Conservation (phyloP, 1,140 invertebrate species). For the Teleopsis dalmanni region DNA sequence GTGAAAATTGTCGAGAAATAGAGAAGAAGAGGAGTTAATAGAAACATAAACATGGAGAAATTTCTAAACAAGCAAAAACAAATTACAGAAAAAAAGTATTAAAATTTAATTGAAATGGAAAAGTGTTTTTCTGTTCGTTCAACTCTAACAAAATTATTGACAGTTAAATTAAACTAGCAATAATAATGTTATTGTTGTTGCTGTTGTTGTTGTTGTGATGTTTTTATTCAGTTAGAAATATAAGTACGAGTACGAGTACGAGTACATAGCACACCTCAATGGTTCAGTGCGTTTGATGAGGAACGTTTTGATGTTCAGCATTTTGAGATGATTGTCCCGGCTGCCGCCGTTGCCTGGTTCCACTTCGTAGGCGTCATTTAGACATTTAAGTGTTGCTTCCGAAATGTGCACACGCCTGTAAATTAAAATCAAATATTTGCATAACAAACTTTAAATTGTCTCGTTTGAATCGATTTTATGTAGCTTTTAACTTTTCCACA, state of each 20-base stretch:
- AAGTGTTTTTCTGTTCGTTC: no score
- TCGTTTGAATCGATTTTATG: no score
- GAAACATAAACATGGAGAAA: not conserved
- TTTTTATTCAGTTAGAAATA: no score
- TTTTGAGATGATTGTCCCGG: conserved; percentile 76
- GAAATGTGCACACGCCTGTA: conserved; percentile 86
- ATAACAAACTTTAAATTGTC: no score
- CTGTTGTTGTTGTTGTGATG: no score
- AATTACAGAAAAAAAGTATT: not conserved
- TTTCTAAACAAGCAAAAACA: conserved; percentile 1
- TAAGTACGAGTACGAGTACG: no score
- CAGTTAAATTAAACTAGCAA: no score
- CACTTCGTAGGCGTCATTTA: conserved; percentile 84
- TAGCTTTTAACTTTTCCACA: no score
- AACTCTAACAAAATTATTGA: no score
- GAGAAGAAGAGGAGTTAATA: not conserved
- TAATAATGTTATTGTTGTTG: no score
- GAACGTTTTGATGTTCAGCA: conserved; percentile 84
- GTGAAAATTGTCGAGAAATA: not conserved
- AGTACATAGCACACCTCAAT: conserved; percentile 46
- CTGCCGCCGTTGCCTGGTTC: conserved; percentile 83
- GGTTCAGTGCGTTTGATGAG: conserved; percentile 82
- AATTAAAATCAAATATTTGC: no score
- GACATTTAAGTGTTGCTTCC: conserved; percentile 71
- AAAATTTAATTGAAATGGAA: not conserved